Evolutionary conservation across 2,797 vertebrate species (phyloP).

Genomic region (Muraenolepis orangiensis): DNA sequence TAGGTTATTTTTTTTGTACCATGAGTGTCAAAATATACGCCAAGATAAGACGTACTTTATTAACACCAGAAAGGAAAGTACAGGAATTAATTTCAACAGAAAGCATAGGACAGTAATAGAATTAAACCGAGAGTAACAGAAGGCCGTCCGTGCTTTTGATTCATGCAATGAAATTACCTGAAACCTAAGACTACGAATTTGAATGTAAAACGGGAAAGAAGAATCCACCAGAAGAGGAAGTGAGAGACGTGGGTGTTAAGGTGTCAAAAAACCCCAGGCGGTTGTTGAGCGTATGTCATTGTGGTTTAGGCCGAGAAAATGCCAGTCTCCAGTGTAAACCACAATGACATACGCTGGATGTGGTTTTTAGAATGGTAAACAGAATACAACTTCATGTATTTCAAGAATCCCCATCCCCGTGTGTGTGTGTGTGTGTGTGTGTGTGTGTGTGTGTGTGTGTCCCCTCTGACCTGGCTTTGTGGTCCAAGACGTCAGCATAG

Average conservation of each 20-base stretch:
- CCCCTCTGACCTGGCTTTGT: constrained; percentile 59
- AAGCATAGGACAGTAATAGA: too few relatives aligned
- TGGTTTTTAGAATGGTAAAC: not conserved
- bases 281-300: too few relatives aligned
- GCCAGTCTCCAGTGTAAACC: not conserved
- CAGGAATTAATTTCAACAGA: too few relatives aligned
- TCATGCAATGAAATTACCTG: not conserved
- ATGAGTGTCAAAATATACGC: not conserved
- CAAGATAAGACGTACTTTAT: not conserved
- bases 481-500: constrained; percentile 65
- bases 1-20: too few relatives aligned
- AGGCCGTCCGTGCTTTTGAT: not conserved
- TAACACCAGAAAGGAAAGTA: not conserved
- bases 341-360: not conserved
- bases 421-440: not conserved
- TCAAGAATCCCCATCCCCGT: not conserved
- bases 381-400: not conserved
- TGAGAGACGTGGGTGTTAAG: not conserved
- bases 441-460: not conserved
- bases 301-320: too few relatives aligned
- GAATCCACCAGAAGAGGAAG: not conserved
- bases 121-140: not conserved
- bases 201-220: not conserved
- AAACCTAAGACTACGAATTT: not conserved
- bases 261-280: not conserved